Evolutionary conservation across 2,113 vertebrate genomes (phyloP).

Genomic region (Ochotona curzoniae): DNA sequence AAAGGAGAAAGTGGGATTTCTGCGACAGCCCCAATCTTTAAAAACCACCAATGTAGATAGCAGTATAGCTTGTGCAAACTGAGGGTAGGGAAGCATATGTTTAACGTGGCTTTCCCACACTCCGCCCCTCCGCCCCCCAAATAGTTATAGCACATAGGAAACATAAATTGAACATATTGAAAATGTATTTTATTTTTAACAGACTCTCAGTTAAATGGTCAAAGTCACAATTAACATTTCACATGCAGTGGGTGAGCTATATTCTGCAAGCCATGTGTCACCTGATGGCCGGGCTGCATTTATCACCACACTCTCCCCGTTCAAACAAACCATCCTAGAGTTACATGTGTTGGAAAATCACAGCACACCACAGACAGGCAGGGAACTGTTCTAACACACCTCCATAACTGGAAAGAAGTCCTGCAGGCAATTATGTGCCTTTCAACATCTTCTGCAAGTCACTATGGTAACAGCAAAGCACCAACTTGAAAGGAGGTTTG

Average conservation of each 20-base stretch:
- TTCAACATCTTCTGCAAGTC: constrained; percentile 75
- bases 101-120: constrained; percentile 38
- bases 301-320: constrained; percentile 40
- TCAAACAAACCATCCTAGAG: constrained; percentile 75
- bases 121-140: constrained; percentile 7
- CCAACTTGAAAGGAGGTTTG: constrained; percentile 80
- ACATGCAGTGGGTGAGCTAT: constrained; percentile 15
- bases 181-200: constrained; percentile 69
- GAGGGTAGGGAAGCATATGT: constrained; percentile 67
- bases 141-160: constrained; percentile 69
- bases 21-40: constrained; percentile 26
- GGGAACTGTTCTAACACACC: constrained; percentile 68
- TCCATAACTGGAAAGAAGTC: constrained; percentile 78
- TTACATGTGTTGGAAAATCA: constrained; percentile 77
- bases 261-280: constrained; percentile 75
- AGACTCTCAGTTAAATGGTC: constrained; percentile 66
- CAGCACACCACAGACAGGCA: constrained; percentile 72
- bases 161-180: constrained; percentile 73
- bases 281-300: constrained; percentile 66
- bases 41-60: constrained; percentile 35
- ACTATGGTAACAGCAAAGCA: constrained; percentile 83
- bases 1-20: not conserved
- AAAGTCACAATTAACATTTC: constrained; percentile 59
- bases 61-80: constrained; percentile 47
- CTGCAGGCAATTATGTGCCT: constrained; percentile 75